These are phyloP conservation scores for Bovichtus variegatus DNA, from an alignment of 2,797 vertebrate genomes.

Conservation along the genomic window DNA sequence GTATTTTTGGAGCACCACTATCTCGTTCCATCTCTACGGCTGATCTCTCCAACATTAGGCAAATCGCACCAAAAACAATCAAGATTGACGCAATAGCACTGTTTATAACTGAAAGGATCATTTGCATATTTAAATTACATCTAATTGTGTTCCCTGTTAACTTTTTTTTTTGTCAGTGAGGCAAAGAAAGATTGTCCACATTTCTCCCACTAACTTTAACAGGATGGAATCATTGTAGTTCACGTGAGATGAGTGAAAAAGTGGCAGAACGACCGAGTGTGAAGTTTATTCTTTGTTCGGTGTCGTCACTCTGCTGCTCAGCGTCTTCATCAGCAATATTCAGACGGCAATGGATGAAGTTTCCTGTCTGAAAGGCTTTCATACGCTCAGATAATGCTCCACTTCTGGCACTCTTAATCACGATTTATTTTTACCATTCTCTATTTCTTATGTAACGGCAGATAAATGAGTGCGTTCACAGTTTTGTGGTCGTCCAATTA, in stretches of 20 bases:
- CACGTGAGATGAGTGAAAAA: no score
- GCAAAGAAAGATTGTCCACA: background rate
- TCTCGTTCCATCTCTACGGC: no score
- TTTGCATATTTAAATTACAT: background rate
- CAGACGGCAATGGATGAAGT: background rate
- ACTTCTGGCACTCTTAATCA: background rate
- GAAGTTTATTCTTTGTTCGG: no score
- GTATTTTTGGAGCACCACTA: no score
- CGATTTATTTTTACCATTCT: background rate
- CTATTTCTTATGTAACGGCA: background rate
- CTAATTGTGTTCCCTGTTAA: conserved; percentile 3
- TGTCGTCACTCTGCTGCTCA: no score
- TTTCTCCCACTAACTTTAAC: background rate
- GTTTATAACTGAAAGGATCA: background rate
- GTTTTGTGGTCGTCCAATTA: conserved; percentile 17
- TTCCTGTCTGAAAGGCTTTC: background rate
- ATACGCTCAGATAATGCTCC: background rate
- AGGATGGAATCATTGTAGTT: no score
- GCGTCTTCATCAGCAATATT: background rate
- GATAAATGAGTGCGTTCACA: conserved; percentile 10
- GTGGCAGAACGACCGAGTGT: no score
- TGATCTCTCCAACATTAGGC: no score
- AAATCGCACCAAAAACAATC: no score
- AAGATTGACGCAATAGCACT: background rate
- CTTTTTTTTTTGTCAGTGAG: background rate